phyloP scores from a whole-genome alignment of 2,797 vertebrate species.

The Mastacembelus armatus region DNA sequence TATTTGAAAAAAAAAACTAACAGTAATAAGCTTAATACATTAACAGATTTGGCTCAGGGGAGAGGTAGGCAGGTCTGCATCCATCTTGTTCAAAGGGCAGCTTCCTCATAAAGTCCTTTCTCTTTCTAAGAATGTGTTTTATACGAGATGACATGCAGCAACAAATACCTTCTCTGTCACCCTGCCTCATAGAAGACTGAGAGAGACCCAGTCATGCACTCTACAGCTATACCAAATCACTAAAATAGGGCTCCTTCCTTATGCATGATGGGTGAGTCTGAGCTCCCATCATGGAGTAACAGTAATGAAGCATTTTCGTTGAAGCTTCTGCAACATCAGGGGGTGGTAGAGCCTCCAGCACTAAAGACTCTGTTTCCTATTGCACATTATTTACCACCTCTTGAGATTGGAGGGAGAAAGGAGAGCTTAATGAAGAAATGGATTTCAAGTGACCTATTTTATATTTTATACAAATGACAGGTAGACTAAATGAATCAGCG shows the following conservation, averaged over 20 bases:
- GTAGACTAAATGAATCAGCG: not conserved
- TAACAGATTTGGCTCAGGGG: constrained; percentile 17
- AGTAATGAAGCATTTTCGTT: constrained; percentile 63
- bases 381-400: constrained; percentile 46
- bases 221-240: constrained; percentile 54
- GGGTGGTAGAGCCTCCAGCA: constrained; percentile 43
- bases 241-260: constrained; percentile 49
- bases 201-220: constrained; percentile 21
- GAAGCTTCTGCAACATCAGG: constrained; percentile 43
- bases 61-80: constrained; percentile 30
- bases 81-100: constrained; percentile 47
- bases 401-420: constrained; percentile 19
- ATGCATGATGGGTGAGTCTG: constrained; percentile 55
- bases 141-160: constrained; percentile 32
- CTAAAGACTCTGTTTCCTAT: constrained; percentile 57
- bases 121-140: constrained; percentile 45
- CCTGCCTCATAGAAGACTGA: constrained; percentile 16
- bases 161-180: constrained; percentile 29
- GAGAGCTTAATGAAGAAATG: constrained; percentile 22
- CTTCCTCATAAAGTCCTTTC: constrained; percentile 38
- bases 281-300: constrained; percentile 60
- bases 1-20: constrained; percentile 3
- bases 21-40: constrained; percentile 21
- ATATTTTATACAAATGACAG: constrained; percentile 16
- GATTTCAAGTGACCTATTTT: constrained; percentile 22